These are phyloP conservation scores for Lepilemur septentrionalis DNA, from an alignment of 2,797 vertebrate genomes.

Conservation along the genomic window DNA sequence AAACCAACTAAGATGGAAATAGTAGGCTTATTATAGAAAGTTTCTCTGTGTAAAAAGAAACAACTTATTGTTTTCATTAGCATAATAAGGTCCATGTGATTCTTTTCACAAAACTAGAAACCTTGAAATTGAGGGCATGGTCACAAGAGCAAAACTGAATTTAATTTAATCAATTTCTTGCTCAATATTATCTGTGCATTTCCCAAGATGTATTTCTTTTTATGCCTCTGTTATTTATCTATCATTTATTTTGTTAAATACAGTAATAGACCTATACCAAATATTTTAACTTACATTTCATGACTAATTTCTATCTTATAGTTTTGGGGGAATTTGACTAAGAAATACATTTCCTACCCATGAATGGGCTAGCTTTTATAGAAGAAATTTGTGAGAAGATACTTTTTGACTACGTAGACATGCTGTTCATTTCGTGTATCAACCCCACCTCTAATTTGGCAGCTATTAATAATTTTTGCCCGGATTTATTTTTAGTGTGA, in stretches of 20 bases:
- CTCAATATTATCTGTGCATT: neutral
- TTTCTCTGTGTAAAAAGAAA: neutral
- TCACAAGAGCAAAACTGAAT: neutral
- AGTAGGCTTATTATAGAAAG: neutral
- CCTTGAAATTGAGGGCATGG: neutral
- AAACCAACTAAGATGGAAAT: neutral
- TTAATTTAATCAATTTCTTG: neutral
- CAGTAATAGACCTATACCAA: neutral
- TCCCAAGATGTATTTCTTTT: neutral
- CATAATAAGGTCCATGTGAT: neutral
- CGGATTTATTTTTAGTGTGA: neutral
- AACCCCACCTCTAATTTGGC: neutral
- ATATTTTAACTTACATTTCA: neutral
- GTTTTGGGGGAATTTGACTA: neutral
- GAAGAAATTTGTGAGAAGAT: neutral
- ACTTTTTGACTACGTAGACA: neutral
- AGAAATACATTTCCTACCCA: neutral
- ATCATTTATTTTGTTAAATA: neutral
- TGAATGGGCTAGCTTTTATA: neutral
- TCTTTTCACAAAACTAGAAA: constrained; percentile 17
- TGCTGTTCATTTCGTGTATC: neutral
- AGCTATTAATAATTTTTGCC: neutral
- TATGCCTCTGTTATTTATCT: neutral
- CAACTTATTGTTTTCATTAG: neutral
- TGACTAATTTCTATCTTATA: neutral